Evolutionary conservation across 1,140 invertebrate genomes (phyloP).

Genomic region (Brachionus plicatilis): DNA sequence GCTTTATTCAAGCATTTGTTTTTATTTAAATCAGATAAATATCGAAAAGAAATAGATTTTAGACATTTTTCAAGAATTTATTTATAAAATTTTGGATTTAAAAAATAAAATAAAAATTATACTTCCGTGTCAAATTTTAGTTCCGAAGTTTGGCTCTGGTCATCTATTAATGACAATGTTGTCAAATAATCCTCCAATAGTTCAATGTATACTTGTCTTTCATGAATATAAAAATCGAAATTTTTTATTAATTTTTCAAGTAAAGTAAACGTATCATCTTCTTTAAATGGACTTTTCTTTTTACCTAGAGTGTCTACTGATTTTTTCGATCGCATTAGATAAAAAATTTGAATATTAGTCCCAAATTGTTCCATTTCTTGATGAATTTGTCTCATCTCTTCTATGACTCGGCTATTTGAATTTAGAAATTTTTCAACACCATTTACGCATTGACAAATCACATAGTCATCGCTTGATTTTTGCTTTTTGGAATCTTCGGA

Average conservation of each 20-base stretch:
- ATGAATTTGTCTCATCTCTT: neutral
- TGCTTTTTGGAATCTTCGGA: neutral
- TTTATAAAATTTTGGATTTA: too few relatives aligned
- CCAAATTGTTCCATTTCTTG: neutral
- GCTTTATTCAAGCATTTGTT: too few relatives aligned
- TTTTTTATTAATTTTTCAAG: neutral
- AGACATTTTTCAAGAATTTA: too few relatives aligned
- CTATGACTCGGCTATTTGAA: neutral
- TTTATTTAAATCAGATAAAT: too few relatives aligned
- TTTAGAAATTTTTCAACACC: neutral
- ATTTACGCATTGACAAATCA: neutral
- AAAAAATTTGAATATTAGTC: neutral
- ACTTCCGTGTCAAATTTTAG: neutral
- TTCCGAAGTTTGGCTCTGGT: neutral
- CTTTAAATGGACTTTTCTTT: neutral
- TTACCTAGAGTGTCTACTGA: neutral
- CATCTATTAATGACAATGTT: neutral
- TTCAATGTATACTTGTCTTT: conserved; percentile 1
- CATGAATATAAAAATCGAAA: conserved; percentile 3
- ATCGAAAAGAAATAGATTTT: too few relatives aligned
- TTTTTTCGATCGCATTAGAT: conserved; percentile 4
- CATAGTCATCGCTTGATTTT: neutral
- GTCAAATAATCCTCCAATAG: neutral
- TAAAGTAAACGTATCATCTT: neutral
- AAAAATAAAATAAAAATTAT: neutral